A percentile compares a stretch with the other conserved stretches of the same genome.
These are phyloP conservation scores for Cygnus olor DNA, from an alignment of 2,797 vertebrate genomes.

Conservation along the genomic window DNA sequence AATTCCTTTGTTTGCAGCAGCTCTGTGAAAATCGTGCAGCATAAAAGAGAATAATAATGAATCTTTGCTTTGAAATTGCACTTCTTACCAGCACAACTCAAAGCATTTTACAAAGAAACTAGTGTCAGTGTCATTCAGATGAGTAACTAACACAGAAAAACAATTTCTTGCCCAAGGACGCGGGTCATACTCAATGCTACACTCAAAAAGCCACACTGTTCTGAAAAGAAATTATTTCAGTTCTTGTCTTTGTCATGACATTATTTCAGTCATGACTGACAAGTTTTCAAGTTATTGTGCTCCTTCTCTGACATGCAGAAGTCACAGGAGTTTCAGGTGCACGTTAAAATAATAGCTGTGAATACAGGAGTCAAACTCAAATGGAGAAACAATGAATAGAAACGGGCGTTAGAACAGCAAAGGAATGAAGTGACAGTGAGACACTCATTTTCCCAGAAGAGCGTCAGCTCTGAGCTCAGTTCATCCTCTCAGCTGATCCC, in stretches of 20 bases:
- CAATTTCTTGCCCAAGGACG: background rate
- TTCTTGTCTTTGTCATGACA: background rate
- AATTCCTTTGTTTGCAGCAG: background rate
- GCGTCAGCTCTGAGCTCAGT: background rate
- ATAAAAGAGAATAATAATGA: slow-evolving; percentile 2
- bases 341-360: background rate
- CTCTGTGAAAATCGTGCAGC: background rate
- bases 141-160: background rate
- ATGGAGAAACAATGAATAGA: background rate
- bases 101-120: background rate
- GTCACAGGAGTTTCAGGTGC: background rate
- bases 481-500: background rate
- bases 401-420: background rate
- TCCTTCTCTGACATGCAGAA: background rate
- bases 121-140: background rate
- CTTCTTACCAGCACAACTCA: background rate
- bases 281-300: background rate
- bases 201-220: background rate
- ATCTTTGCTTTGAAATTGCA: background rate
- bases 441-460: background rate
- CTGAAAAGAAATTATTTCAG: background rate
- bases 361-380: background rate
- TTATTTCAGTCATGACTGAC: background rate
- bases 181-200: background rate
- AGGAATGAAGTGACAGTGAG: background rate